Evolutionary conservation across 1,140 invertebrate species (phyloP).

Genomic region (Choristoneura fumiferana): DNA sequence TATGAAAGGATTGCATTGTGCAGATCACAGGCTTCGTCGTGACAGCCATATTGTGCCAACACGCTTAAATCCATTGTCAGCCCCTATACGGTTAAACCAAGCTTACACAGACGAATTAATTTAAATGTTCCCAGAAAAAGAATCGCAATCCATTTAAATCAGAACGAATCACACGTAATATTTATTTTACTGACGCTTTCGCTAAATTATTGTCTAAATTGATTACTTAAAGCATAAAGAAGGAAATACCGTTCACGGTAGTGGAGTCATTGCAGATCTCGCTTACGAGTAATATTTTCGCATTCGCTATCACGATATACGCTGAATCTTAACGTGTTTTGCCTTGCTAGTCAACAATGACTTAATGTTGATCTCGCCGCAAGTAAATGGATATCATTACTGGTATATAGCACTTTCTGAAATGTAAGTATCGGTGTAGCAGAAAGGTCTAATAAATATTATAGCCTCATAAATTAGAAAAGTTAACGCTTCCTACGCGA

Average conservation of each 20-base stretch:
- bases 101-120: background rate
- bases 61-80: slow-evolving; percentile 33
- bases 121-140: background rate
- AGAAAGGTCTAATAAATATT: background rate
- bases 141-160: slow-evolving; percentile 4
- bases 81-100: background rate
- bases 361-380: slow-evolving; percentile 26
- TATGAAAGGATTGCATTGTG: slow-evolving; percentile 51
- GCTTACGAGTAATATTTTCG: no score
- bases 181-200: background rate
- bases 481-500: background rate
- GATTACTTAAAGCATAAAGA: background rate
- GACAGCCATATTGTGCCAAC: slow-evolving; percentile 35
- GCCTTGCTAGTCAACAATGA: slow-evolving; percentile 24
- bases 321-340: background rate
- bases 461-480: slow-evolving; percentile 4
- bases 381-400: slow-evolving; percentile 31
- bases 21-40: slow-evolving; percentile 39
- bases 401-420: slow-evolving; percentile 19
- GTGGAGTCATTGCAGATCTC: no score
- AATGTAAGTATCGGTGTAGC: background rate
- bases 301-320: background rate
- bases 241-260: no score
- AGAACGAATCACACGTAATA: slow-evolving; percentile 1
- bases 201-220: background rate